Evolutionary conservation across 30 jellyfish, hydroid and myxozoan species (phyloP).

Genomic region (Morbakka virulenta): DNA sequence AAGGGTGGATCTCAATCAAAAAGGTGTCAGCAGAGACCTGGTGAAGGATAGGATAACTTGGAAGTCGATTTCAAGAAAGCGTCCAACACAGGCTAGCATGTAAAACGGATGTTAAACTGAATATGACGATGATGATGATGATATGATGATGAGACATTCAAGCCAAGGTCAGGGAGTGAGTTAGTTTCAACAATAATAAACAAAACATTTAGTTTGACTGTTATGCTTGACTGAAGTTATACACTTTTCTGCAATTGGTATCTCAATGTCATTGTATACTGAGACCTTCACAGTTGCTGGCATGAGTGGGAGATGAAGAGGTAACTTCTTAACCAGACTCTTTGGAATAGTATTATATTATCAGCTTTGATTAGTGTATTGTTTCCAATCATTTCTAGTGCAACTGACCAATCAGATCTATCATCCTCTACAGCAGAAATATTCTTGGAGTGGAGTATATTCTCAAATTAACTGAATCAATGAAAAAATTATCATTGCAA

Average conservation of each 20-base stretch:
- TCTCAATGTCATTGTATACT: constrained; percentile 1
- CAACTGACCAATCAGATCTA: constrained; percentile 19
- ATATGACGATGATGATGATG: too few species aligned
- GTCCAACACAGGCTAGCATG: too few species aligned
- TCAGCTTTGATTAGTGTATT: constrained; percentile 27
- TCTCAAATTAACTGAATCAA: constrained; percentile 2
- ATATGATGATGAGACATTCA: constrained; percentile 25
- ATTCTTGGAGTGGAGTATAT: constrained; percentile 28
- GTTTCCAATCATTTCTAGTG: constrained; percentile 11
- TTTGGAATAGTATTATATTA: constrained; percentile 7
- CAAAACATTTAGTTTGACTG: constrained; percentile 8
- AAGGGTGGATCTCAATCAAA: too few species aligned
- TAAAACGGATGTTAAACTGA: too few species aligned
- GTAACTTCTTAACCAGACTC: constrained; percentile 23
- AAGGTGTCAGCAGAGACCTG: too few species aligned
- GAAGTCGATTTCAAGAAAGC: too few species aligned
- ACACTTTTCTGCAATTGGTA: constrained; percentile 39
- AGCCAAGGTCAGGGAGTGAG: constrained; percentile 49
- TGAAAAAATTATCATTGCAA: constrained; percentile 4
- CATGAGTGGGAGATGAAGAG: constrained; percentile 39
- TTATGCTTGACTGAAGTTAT: constrained; percentile 18
- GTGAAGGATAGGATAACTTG: too few species aligned
- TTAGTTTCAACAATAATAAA: constrained; percentile 24
- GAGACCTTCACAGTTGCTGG: constrained; percentile 47
- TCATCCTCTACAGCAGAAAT: constrained; percentile 11